These are phyloP conservation scores for Gryllus longicercus DNA, from an alignment of 2,888 invertebrate genomes.

Conservation along the genomic window DNA sequence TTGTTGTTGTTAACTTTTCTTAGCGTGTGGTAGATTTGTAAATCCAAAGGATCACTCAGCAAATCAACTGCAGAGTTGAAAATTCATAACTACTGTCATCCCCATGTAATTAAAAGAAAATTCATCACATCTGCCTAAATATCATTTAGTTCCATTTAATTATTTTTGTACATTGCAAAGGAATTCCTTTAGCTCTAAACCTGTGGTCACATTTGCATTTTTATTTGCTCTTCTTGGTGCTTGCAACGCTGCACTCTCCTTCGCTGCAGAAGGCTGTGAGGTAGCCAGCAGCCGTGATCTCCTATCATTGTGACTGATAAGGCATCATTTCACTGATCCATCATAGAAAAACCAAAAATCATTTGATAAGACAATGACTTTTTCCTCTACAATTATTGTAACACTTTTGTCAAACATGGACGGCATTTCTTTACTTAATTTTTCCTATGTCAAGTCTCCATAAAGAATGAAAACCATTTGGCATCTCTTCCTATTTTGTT, in stretches of 20 bases:
- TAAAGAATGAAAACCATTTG: slow-evolving; percentile 23
- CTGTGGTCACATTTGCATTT: neutral
- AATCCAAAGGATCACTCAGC: slow-evolving; percentile 17
- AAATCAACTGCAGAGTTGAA: slow-evolving; percentile 17
- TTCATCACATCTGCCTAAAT: slow-evolving; percentile 1
- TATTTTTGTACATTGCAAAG: neutral
- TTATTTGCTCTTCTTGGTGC: neutral
- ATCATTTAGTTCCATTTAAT: neutral
- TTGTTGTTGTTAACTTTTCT: slow-evolving; percentile 17
- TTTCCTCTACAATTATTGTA: slow-evolving; percentile 27
- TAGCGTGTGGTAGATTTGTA: slow-evolving; percentile 17
- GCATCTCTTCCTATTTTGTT: slow-evolving; percentile 33
- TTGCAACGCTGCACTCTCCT: neutral
- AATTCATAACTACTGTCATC: slow-evolving; percentile 4
- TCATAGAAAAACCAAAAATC: slow-evolving; percentile 25
- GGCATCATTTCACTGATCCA: slow-evolving; percentile 19
- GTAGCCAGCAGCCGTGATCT: slow-evolving; percentile 17
- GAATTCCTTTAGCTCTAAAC: slow-evolving; percentile 1
- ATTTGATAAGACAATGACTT: slow-evolving; percentile 22
- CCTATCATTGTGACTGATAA: slow-evolving; percentile 17
- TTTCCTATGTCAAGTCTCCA: slow-evolving; percentile 28
- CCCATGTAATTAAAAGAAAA: slow-evolving; percentile 4
- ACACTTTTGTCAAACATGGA: slow-evolving; percentile 30
- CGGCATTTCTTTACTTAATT: slow-evolving; percentile 30
- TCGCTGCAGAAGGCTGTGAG: slow-evolving; percentile 7